These are phyloP conservation scores for Coremacera marginata DNA, from an alignment of 2,888 invertebrate genomes.

Conservation along the genomic window DNA sequence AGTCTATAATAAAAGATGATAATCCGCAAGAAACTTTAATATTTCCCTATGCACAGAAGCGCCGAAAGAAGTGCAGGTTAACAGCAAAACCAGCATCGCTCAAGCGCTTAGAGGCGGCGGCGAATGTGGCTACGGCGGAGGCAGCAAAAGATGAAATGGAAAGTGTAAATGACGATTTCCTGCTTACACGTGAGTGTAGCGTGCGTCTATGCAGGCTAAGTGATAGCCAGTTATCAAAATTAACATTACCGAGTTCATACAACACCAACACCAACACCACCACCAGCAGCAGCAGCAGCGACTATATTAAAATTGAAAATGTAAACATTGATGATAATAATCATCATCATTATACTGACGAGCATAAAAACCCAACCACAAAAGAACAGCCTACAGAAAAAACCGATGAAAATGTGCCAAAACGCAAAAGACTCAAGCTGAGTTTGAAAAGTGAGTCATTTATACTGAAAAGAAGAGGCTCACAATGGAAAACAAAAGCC, in stretches of 20 bases:
- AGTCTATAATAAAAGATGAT: background rate
- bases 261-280: too few relatives aligned
- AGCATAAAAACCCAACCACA: too few relatives aligned
- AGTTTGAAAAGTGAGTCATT: background rate
- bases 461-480: background rate
- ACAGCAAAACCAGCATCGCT: background rate
- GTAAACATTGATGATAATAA: background rate
- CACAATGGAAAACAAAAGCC: conserved; percentile 59
- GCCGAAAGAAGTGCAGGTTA: conserved; percentile 1
- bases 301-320: background rate
- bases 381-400: background rate
- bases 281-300: too few relatives aligned
- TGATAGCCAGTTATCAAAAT: background rate
- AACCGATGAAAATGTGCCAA: background rate
- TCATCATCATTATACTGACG: background rate
- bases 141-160: background rate
- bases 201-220: conserved; percentile 22
- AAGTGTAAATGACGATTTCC: background rate
- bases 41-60: conserved; percentile 1
- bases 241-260: background rate
- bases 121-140: background rate
- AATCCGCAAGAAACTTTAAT: background rate
- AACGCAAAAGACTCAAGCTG: background rate
- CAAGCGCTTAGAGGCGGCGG: too few relatives aligned
- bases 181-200: conserved; percentile 21